Base-by-base conservation (phyloP, 2,888 invertebrate species). In the Sthenelais limicola region DNA sequence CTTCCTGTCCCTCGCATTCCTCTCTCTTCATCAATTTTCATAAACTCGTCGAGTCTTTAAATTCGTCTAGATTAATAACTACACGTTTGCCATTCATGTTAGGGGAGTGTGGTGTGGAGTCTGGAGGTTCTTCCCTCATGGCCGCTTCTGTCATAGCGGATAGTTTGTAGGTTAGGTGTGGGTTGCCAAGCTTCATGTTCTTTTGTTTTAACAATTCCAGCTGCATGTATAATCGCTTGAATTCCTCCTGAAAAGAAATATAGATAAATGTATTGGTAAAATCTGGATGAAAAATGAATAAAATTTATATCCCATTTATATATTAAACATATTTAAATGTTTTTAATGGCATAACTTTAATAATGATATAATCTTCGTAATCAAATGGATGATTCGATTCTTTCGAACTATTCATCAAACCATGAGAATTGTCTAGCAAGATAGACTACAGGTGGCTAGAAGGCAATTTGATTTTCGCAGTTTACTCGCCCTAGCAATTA, bases 81-180 rank as follows among this genome's bases (percentile, higher is more conserved):
- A 86, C 84, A 32, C 85, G 75, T 77, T 85, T 83, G 32, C 85
- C 84, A 77, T 84, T 85, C 75, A 84, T 79, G 76, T 82, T 84
- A 49, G 85, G 84, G 2, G 84, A 80, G 49, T 82, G 77, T 15
- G 82, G 83, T 7, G 80, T 78, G 4, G 85, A 84, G 58, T 83
- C 82, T 1, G 81, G 48, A 1, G 73, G 66, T 21, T 84, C 84
- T 5, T 82, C 82, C 72, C 82, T 84, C 77, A 83, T 90, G 0
- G 93, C 92, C 0, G 94, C 94, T 74, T 94, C 93, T 82, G 94
- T 93, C 94, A 94, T 94, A 5, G 94, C 93, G 0, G 91, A 90
- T 77, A 94, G 92, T 82, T 93, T 93, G 71, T 92, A 91, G 18
- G 92, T 92, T 75, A 94, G 89, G 73, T 92, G 91, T 24, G 92